Base-by-base conservation (phyloP, 2,888 invertebrate species). In the Gryllus longicercus region DNA sequence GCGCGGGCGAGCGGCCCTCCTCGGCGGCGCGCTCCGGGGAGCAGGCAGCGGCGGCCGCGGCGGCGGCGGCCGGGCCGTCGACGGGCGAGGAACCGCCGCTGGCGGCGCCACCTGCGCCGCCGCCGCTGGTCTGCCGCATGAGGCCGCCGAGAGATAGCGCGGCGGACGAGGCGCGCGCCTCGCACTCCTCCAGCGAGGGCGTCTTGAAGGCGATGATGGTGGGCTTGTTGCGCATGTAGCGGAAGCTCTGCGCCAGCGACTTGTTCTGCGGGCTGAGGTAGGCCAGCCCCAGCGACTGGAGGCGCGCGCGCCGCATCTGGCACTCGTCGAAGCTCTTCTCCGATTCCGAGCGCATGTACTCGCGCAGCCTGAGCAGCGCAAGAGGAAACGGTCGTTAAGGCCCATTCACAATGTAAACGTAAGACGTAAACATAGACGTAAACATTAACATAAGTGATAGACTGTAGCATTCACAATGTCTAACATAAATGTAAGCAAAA, bases 191-290 rank as follows among this genome's bases (percentile, higher is more conserved):
- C 80, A 93, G 86, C 86, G 93, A 93, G 2, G 96, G 96, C 2
- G 95, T 94, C 87, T 95, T 94, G 85, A 95, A 95, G 0, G 95
- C 94, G 78, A 96, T 95, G 83, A 96, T 95, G 0, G 95, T 94
- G 0, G 96, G 96, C 84, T 96, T 96, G 83, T 92, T 93, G 76
- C 96, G 88, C 95, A 96, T 95, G 86, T 96, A 96, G 25, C 95
- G 90, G 87, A 96, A 96, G 85, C 95, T 94, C 85, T 95, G 94
- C 0, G 95, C 95, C 82, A 95, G 87, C 1, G 94, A 93, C 84
- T 92, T 93, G 85, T 94, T 93, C 85, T 94, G 95, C 1, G 94
- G 94, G 84, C 92, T 93, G 77, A 92, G 87, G 86, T 94, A 93
- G 1, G 92, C 93, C 83, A 91, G 85, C 2, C 92, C 92, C n/a